Evolutionary conservation across 2,888 invertebrate genomes (phyloP), one percentile per base, ranked within the genome.

Genomic region (Globia sparganii): DNA sequence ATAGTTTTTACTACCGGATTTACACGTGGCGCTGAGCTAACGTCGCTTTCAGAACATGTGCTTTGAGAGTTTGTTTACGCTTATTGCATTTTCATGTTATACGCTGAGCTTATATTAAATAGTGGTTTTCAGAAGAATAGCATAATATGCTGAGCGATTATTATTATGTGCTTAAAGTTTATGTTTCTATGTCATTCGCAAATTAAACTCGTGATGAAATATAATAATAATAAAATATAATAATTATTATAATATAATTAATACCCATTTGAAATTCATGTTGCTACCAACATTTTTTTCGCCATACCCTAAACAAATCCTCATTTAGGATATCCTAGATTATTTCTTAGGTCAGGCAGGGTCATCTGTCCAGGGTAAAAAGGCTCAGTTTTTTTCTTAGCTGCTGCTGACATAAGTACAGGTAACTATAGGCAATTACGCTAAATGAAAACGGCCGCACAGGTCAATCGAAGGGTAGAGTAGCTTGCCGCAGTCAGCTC

Each of bases 1-100:
- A 15, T 34, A 4, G 43, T 62, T 80, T 75, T 72, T 69, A 77
- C 13, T 31, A 15, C 61, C 28, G 9, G 34, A 18, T 21, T 66
- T 81, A 49, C 69, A 61, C 43, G n/a, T 65, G 31, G 11, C 31
- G 25, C 25, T 40, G 37, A 56, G 65, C 37, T 37, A 9, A 15
- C 31, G 46, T n/a, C 28, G 53, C n/a, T 62, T 56, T 56, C 31
- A 62, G 28, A 64, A 79, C n/a, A 28, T 64, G n/a, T 31, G 21
- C 43, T 62, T 46, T 74, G 21, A 37, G 46, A 49, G 34, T 78
- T 67, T 21, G 37, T 62, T 58, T 40, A 68, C 40, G 53, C n/a
- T 31, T 65, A 66, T n/a, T 46, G 28, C 37, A 37, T 34, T 67
- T 78, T 37, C 31, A 15, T 31, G 15, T 13, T 28, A 31, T 43